Evolutionary conservation across 1,140 invertebrate species (phyloP).

Genomic region (Drosophila nigrodunni): DNA sequence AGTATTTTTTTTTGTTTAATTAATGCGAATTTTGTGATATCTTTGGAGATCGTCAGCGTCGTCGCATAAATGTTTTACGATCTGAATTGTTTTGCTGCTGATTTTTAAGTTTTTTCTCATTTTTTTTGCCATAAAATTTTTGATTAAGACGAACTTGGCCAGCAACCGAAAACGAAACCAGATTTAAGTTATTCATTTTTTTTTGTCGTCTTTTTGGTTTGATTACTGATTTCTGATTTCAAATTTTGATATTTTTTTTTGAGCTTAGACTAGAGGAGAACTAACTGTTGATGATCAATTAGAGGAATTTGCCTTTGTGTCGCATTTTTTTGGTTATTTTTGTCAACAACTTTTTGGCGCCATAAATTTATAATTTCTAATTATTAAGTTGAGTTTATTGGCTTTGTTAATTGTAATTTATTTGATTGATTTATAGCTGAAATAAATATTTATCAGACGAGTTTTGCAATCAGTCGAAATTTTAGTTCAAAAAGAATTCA

Average conservation of each 20-base stretch:
- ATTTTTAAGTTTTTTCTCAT: slow-evolving; percentile 41
- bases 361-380: slow-evolving; percentile 78
- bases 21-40: slow-evolving; percentile 58
- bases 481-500: slow-evolving; percentile 49
- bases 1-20: slow-evolving; percentile 51
- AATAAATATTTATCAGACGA: slow-evolving; percentile 76
- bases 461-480: slow-evolving; percentile 62
- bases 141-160: slow-evolving; percentile 63
- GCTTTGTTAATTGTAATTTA: slow-evolving; percentile 81
- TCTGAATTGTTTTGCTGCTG: slow-evolving; percentile 53
- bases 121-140: slow-evolving; percentile 47
- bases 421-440: slow-evolving; percentile 79
- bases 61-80: slow-evolving; percentile 70
- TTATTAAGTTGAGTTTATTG: slow-evolving; percentile 65
- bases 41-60: slow-evolving; percentile 55
- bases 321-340: slow-evolving; percentile 10
- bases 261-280: slow-evolving; percentile 8
- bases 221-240: slow-evolving; percentile 27
- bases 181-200: slow-evolving; percentile 42
- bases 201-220: too few species aligned
- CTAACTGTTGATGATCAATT: slow-evolving; percentile 66
- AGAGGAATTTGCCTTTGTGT: slow-evolving; percentile 52
- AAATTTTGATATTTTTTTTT: slow-evolving; percentile 9
- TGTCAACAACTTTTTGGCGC: slow-evolving; percentile 42
- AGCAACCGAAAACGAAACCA: slow-evolving; percentile 59